Evolutionary conservation across 2,888 invertebrate genomes (phyloP).

Genomic region (Orthonevra nobilis): DNA sequence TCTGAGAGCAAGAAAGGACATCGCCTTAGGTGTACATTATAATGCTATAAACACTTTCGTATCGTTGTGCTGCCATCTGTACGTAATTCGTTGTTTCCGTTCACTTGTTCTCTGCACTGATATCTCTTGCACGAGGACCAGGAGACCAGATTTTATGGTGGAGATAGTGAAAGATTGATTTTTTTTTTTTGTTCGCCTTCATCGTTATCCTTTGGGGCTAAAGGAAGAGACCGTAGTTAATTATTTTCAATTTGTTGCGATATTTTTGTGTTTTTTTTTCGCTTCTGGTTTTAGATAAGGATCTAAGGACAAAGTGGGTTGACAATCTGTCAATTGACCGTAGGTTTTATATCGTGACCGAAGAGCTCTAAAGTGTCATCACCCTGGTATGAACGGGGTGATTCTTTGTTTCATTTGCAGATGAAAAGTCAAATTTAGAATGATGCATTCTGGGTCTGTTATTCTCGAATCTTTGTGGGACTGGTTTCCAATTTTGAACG

Average conservation of each 20-base stretch:
- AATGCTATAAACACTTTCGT: slow-evolving; percentile 50
- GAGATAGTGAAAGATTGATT: not conserved
- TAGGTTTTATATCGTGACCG: too few species aligned
- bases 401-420: too few species aligned
- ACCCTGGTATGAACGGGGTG: too few species aligned
- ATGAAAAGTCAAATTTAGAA: too few species aligned
- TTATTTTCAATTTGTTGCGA: slow-evolving; percentile 41
- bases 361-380: too few species aligned
- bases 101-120: slow-evolving; percentile 25
- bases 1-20: slow-evolving; percentile 31
- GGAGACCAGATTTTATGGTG: not conserved
- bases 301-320: too few species aligned
- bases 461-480: too few species aligned
- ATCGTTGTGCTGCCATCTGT: slow-evolving; percentile 52
- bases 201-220: too few species aligned
- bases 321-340: too few species aligned
- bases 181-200: not conserved
- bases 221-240: not conserved
- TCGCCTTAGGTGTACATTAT: slow-evolving; percentile 47
- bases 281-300: too few species aligned
- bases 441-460: too few species aligned
- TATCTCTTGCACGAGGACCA: slow-evolving; percentile 10
- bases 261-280: not conserved
- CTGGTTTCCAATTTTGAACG: too few species aligned
- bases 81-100: slow-evolving; percentile 38